These are phyloP conservation scores for Tenrec ecaudatus DNA, from an alignment of 2,113 vertebrate genomes.

Conservation along the genomic window DNA sequence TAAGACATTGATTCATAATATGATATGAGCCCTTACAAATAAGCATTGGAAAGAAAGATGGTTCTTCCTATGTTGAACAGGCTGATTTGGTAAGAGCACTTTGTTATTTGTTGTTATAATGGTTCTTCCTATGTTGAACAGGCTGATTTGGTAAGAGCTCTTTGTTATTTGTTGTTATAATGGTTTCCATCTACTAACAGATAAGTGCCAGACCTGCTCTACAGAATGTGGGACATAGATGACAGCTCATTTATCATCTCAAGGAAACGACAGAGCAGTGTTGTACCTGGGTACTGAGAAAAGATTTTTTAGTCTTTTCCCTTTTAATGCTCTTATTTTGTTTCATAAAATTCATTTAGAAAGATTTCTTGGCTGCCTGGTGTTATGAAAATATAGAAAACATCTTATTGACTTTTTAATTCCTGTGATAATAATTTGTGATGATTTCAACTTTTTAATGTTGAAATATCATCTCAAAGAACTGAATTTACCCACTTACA, in stretches of 20 bases:
- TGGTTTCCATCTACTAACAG: too few relatives aligned
- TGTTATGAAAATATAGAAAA: neutral
- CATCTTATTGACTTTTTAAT: too few relatives aligned
- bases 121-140: rapidly evolving
- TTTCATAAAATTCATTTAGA: neutral
- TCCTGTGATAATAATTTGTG: neutral
- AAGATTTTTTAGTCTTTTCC: neutral
- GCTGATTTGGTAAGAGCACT: neutral
- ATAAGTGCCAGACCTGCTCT: too few relatives aligned
- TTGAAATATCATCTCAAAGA: neutral
- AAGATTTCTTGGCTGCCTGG: neutral
- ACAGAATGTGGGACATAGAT: too few relatives aligned
- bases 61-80: rapidly evolving
- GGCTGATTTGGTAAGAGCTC: neutral
- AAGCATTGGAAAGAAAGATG: neutral
- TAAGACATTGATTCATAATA: neutral
- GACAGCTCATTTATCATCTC: neutral
- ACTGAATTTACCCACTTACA: rapidly evolving
- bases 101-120: too few relatives aligned
- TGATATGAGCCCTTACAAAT: rapidly evolving
- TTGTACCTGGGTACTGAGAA: neutral
- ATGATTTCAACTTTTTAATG: neutral
- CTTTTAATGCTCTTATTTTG: neutral
- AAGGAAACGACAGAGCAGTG: neutral
- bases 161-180: neutral